A percentile compares a stretch with the other conserved stretches of the same genome.
Evolutionary conservation across 2,888 invertebrate species (phyloP).

Genomic region (Nymphalis polychloros): DNA sequence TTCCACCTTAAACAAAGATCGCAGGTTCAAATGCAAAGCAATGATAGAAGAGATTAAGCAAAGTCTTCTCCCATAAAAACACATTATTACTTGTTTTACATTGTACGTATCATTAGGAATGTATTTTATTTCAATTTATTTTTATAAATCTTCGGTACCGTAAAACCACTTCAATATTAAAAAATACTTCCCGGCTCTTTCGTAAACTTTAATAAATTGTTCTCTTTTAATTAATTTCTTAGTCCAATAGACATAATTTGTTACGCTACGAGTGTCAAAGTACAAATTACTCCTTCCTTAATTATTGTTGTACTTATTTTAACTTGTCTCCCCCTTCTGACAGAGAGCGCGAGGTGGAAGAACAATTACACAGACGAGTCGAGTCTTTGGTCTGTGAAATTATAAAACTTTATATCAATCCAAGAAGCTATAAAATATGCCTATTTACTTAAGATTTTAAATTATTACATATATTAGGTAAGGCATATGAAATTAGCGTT

Average conservation of each 20-base stretch:
- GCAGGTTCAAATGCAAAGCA: no score
- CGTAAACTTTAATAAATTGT: conserved; percentile 1
- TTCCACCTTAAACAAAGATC: no score
- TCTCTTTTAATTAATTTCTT: conserved; percentile 16
- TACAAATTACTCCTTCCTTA: conserved; percentile 15
- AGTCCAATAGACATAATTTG: conserved; percentile 14
- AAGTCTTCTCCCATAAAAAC: no score
- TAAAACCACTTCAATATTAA: no score
- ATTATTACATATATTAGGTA: no score
- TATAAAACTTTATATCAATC: conserved; percentile 2
- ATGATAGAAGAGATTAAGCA: no score
- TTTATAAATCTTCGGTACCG: no score
- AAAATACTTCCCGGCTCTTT: background rate
- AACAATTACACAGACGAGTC: background rate
- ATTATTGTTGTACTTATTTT: conserved; percentile 16
- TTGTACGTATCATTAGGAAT: no score
- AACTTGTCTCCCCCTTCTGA: conserved; percentile 8
- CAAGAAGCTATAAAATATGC: background rate
- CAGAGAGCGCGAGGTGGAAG: background rate
- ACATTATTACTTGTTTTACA: no score
- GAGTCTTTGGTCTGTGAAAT: background rate
- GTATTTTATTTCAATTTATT: no score
- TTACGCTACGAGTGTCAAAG: conserved; percentile 16
- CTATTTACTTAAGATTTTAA: no score
- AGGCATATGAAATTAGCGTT: no score